Base-by-base conservation (phyloP, 2,888 invertebrate species). In the Caenorhabditis sp. region DNA sequence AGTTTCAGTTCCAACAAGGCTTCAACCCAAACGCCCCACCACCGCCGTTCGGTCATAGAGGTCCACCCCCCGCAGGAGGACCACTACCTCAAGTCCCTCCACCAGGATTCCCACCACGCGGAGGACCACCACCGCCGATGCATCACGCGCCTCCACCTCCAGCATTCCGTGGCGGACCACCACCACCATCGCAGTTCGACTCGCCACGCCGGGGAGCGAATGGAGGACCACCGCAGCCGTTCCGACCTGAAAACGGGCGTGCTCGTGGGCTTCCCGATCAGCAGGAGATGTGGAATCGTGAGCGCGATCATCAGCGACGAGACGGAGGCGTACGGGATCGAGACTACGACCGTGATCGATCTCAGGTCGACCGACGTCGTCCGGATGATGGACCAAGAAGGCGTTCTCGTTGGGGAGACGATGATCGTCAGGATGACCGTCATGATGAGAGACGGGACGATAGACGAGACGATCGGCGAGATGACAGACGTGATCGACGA, bases 341-440 rank as follows among this genome's bases (percentile, higher is more conserved):
- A 0, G 61, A 56, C 14, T 31, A 38, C n/a, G 44, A 76, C 24
- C 44, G 54, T 8, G 75, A 75, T 61, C 51, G 56, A 0, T 66
- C 66, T 8, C 58, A 56, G 22, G 28, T 64, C 7, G 75, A 75
- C 28, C 66, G 66, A 8, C 66, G 69, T 6, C 28, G 77, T 22
- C 24, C 44, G 19, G 76, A 76, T 41, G 76, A 68, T 28, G 59
- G 66, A 49, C 12, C 51, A 8, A 31, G 58, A 47, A 44, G 66
- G 31, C 75, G 75, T 58, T 75, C 75, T 1, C 66, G 75, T 6
- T 75, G 75, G 75, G 75, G 66, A 49, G 58, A 75, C 44, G 75
- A 75, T n/a, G 75, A 74, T 38, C 22, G 73, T 7, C 5, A 51
- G 26, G 59, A 22, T 41, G 61, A 63, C 12, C 44, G 63, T 26